Percentiles rank a stretch among this genome's conserved stretches.
Evolutionary conservation across 2,888 invertebrate species (phyloP).

Genomic region (Heliothis peltigera): DNA sequence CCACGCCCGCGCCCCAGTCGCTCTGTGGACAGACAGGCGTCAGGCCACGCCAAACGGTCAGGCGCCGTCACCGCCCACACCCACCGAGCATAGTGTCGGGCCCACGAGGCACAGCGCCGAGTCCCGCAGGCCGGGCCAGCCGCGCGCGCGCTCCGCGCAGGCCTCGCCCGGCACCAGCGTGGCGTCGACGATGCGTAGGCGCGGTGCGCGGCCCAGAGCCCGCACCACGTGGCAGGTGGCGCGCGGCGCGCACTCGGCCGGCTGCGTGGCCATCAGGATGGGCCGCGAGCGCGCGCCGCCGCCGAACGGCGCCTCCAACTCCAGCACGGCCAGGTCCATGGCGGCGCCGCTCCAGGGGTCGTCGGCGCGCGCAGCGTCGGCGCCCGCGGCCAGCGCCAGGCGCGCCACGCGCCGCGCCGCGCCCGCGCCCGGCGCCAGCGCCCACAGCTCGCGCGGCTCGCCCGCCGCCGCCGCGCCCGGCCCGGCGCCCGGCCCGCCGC

Average conservation of each 20-base stretch:
- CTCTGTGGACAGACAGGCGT: conserved; percentile 59
- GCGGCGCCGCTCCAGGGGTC: conserved; percentile 47
- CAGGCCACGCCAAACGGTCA: neutral
- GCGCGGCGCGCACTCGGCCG: conserved; percentile 66
- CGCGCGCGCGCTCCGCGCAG: conserved; percentile 66
- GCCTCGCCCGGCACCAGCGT: conserved; percentile 48
- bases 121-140: conserved; percentile 68
- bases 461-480: conserved; percentile 53
- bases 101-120: conserved; percentile 75
- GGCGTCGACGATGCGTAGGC: conserved; percentile 66
- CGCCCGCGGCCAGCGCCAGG: conserved; percentile 54
- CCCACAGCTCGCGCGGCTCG: conserved; percentile 65
- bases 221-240: conserved; percentile 71
- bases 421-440: conserved; percentile 62
- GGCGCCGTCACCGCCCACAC: conserved; percentile 11
- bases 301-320: conserved; percentile 76
- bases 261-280: conserved; percentile 73
- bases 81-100: conserved; percentile 73
- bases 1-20: conserved; percentile 80
- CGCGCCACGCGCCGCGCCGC: conserved; percentile 57
- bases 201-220: conserved; percentile 57
- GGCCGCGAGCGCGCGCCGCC: conserved; percentile 69
- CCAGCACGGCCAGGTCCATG: conserved; percentile 74
- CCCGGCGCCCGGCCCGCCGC: conserved; percentile 33
- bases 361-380: conserved; percentile 28